Evolutionary conservation across 2,797 vertebrate genomes (phyloP), one percentile per base, ranked within the genome.

Genomic region (Percopsis omiscomaycus): DNA sequence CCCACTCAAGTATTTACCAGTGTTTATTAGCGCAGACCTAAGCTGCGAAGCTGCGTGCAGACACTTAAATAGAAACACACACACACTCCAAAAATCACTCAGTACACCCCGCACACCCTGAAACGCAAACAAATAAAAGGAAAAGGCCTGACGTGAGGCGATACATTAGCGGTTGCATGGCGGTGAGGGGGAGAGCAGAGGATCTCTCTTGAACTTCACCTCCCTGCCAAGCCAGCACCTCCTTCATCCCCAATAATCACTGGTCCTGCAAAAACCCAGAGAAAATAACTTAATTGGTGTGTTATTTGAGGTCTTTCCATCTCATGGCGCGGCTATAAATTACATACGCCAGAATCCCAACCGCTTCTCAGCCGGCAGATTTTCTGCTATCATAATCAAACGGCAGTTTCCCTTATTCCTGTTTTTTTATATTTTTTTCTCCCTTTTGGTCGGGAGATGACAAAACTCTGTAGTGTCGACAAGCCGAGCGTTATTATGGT

Each of bases 211-310:
- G 68, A 71, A 69, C 75, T 64, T 55, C 74, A 61, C 74, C 74
- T 77, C 63, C 55, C 29, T 68, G 72, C 85, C 74, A 86, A 88
- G 86, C 86, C 84, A 84, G 80, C 86, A 86, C 83, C 86, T 77
- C 87, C 71, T 64, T 78, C 66, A 76, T 83, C 79, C 87, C 79
- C 86, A 85, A 91, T 89, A 85, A 89, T 86, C 84, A 86, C 77
- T 44, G 59, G 73, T 79, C 79, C 77, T 74, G 77, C 61, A 79
- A 80, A 88, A 88, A 85, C 84, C 67, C 86, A 86, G 77, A 86
- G 86, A 88, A 89, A 90, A 90, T 86, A 81, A 90, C 87, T 88
- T 86, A 88, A 89, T 84, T 87, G 78, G 75, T 78, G 77, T 83
- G 84, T 78, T 83, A 73, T 84, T 88, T 88, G 74, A 85, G 75